Base-by-base conservation (phyloP, 1,140 invertebrate genomes). In the Periplaneta americana region DNA sequence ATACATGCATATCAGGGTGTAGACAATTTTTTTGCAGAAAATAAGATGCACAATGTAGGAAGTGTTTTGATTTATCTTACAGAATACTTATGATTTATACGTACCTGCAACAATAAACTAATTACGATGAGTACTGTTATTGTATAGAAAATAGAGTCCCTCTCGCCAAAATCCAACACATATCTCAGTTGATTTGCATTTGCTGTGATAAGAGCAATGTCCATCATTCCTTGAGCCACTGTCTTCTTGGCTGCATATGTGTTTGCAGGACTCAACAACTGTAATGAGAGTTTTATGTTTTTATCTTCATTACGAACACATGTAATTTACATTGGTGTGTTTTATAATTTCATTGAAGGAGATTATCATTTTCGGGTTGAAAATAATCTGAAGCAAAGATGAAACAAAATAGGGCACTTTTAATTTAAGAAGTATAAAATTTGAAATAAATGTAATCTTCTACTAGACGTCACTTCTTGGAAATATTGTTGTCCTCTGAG, bases 111-210 rank as follows among this genome's bases (percentile, higher is more conserved):
- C 28, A 87, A 78, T 34, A 88, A 85, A 31, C 87, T 88, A 17
- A 86, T 82, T 77, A 80, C 80, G 74, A 88, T 87, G 34, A 88
- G 83, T 0, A 83, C 81, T 34, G 88, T 82, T 82, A 84, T 83
- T 18, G 83, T 79, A 34, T 83, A 83, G 74, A 85, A 86, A 31
- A 84, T 83, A 17, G 83, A 48, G 48, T 84, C 82, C 32, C 35
- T 81, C 4, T 80, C 80, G 31, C 75, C 78, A 32, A 81, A 83
- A 32, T 85, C 84, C 13, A 88, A 74, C 6, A 88, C 37, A 74
- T 87, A 86, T 77, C 88, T 86, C 28, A 88, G 80, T 48, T 88
- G 88, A 32, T 86, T 86, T 35, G 86, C 87, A 79, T 88, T 88
- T 34, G 88, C 87, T 17, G 85, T 84, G 17, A 86, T 81, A n/a